Conservation (phyloP, 2,888 invertebrate genomes). For the Theristus sp. region DNA sequence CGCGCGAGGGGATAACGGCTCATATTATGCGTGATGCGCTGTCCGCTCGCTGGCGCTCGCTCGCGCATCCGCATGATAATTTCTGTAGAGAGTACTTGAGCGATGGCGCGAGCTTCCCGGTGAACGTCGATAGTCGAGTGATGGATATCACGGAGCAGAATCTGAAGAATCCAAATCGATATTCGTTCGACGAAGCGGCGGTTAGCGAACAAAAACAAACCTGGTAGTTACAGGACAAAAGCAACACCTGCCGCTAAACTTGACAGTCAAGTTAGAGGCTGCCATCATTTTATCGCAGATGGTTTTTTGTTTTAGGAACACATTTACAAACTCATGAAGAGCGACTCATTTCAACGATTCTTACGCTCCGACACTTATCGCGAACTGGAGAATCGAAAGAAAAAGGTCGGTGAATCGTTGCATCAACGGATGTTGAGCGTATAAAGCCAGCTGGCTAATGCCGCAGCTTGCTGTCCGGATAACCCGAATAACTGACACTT, state of each 20-base stretch:
- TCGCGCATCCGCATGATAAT: no score
- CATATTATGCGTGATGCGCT: no score
- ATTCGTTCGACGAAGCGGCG: slow-evolving; percentile 91
- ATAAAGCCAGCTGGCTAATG: no score
- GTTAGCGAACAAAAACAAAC: slow-evolving; percentile 38
- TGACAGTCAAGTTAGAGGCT: neutral
- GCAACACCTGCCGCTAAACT: neutral
- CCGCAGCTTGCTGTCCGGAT: no score
- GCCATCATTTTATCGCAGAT: neutral
- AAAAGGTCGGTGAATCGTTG: neutral
- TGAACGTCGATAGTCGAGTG: slow-evolving; percentile 68
- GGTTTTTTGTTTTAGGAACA: slow-evolving; percentile 55
- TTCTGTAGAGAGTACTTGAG: slow-evolving; percentile 59
- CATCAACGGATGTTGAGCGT: no score
- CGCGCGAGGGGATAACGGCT: no score
- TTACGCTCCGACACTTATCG: slow-evolving; percentile 95
- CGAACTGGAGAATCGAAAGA: slow-evolving; percentile 88
- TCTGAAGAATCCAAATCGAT: slow-evolving; percentile 62
- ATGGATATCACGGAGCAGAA: slow-evolving; percentile 63
- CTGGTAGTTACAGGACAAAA: neutral
- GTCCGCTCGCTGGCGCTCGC: no score
- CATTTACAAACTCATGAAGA: slow-evolving; percentile 97
- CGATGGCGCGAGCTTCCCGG: slow-evolving; percentile 78
- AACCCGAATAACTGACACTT: no score
- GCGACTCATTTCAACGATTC: slow-evolving; percentile 92